Base-by-base conservation (phyloP, 1,140 invertebrate species). In the Pantala flavescens region DNA sequence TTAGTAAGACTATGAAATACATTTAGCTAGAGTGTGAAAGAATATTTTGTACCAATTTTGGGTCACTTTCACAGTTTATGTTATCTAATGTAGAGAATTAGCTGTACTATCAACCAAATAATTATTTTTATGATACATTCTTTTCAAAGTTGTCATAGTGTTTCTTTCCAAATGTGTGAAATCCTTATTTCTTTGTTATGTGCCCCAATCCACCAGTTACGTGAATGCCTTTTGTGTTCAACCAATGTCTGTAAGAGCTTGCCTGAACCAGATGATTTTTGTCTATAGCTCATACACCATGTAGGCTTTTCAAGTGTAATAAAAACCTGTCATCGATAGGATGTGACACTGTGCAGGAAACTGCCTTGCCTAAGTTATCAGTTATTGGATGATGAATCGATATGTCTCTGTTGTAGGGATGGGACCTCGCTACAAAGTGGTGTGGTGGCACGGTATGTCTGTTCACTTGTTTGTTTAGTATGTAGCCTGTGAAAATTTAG, bases 391-490 rank as follows among this genome's bases (percentile, higher is more conserved):
- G 14, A 63, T 63, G 49, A 63, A 63, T 63, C 12, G 49, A 16
- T 63, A 21, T 63, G 49, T 63, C 49, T 74, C 24, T 74, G 73
- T 74, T 74, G 73, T 74, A 77, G 77, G 77, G 77, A 77, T 77
- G 77, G 77, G 77, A 71, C 77, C 75, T 74, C 77, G 77, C 74
- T 77, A 77, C 74, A 77, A 77, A 74, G 71, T 74, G 43, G 70
- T 76, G 23, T 77, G 75, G 75, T 77, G 76, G 76, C 75, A 77
- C 71, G 77, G 77, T 77, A 77, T 70, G 71, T 75, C 71, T 72
- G 74, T 75, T 71, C 63, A 23, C 23, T 42, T 73, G 43, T 71
- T 73, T 72, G 14, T 42, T 16, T 43, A 43, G 23, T 43, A 43
- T 23, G 21, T 73, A 36, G 28, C 28, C 28, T 5, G 28, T 36